phyloP scores from a whole-genome alignment of 2,888 invertebrate species.

The Zygogramma bicolorata region DNA sequence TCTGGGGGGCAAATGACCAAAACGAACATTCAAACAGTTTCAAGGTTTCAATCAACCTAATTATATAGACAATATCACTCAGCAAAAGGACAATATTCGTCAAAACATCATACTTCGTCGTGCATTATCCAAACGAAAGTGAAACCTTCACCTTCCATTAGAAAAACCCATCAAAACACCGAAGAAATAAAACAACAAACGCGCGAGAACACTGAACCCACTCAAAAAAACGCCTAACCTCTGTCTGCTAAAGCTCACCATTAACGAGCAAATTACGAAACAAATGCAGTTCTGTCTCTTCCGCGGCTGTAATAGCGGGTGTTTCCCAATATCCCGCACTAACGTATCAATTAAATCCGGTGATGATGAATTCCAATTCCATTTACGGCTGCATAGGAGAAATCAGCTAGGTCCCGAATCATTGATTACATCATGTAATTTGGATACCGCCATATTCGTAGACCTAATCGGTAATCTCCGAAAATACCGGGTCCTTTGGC shows the following conservation, averaged over 20 bases:
- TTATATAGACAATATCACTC: no score
- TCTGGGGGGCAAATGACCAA: no score
- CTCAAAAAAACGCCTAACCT: not conserved
- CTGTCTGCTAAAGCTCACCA: not conserved
- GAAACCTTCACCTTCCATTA: not conserved
- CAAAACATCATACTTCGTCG: no score
- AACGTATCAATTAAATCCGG: conserved; percentile 36
- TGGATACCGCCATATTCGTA: not conserved
- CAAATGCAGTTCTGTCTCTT: conserved; percentile 16
- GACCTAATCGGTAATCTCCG: not conserved
- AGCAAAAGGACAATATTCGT: no score
- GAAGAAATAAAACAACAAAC: not conserved
- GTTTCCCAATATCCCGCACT: conserved; percentile 27
- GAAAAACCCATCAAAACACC: no score
- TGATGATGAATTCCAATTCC: conserved; percentile 36
- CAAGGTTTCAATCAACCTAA: no score
- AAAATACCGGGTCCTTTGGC: not conserved
- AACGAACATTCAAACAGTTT: no score
- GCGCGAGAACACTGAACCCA: not conserved
- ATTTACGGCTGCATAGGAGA: conserved; percentile 28
- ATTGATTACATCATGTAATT: conserved; percentile 24
- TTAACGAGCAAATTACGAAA: conserved; percentile 7
- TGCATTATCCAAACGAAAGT: no score
- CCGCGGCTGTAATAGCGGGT: conserved; percentile 13
- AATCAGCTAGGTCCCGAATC: not conserved